phyloP scores from a whole-genome alignment of 2,113 vertebrate genomes.

The Chionis minor region DNA sequence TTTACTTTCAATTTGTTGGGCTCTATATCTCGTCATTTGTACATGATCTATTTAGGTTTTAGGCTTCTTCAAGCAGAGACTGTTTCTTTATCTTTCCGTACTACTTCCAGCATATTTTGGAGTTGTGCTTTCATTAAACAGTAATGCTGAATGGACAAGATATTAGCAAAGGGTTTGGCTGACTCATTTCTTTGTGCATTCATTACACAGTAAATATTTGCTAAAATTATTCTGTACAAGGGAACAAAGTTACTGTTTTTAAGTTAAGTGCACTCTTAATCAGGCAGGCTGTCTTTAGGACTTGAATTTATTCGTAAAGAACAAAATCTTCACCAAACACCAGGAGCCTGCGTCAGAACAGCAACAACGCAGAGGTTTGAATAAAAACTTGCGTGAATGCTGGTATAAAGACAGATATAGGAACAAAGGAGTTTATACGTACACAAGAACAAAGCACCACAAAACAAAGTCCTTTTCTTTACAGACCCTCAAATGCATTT shows the following conservation, averaged over 20 bases:
- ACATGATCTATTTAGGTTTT: background rate
- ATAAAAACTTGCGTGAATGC: background rate
- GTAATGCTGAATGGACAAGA: background rate
- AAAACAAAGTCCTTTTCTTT: background rate
- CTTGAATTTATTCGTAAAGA: background rate
- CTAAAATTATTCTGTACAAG: background rate
- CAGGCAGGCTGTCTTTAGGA: background rate
- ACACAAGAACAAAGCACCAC: background rate
- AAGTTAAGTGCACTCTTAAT: background rate
- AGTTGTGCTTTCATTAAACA: background rate
- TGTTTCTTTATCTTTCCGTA: background rate
- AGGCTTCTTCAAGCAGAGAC: background rate
- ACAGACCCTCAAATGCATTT: background rate
- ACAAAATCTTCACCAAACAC: background rate
- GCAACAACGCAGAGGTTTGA: background rate
- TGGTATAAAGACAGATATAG: background rate
- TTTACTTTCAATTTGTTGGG: background rate
- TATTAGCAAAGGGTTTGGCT: background rate
- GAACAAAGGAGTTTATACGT: background rate
- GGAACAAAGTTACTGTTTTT: background rate
- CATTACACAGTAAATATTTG: background rate
- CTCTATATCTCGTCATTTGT: background rate
- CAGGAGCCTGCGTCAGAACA: background rate
- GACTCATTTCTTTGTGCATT: background rate
- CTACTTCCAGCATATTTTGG: background rate